phyloP scores from a whole-genome alignment of 2,797 vertebrate species.

The Dryobates pubescens region DNA sequence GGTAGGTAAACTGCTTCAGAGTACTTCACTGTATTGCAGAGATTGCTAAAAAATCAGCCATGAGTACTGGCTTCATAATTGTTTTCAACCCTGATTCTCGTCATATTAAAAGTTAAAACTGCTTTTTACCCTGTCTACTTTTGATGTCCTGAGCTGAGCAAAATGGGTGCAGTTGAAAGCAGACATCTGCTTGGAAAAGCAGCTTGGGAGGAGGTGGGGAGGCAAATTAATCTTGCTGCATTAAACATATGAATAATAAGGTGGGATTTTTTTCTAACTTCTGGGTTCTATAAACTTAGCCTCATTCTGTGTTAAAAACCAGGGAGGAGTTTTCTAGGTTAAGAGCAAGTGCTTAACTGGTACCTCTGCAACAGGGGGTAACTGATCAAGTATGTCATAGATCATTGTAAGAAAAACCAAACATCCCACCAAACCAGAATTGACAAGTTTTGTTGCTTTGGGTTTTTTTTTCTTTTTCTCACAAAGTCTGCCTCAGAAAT shows the following conservation, averaged over 20 bases:
- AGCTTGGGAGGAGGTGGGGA: not conserved
- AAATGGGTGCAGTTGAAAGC: conserved; percentile 23
- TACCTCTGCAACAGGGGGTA: not conserved
- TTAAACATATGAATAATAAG: not conserved
- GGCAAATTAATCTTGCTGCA: not conserved
- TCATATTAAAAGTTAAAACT: not conserved
- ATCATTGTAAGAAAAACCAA: not conserved
- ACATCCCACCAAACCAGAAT: not conserved
- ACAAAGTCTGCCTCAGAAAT: not conserved
- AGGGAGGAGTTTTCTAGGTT: not conserved
- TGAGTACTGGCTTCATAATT: not conserved
- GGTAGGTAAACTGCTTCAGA: not conserved
- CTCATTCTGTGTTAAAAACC: not conserved
- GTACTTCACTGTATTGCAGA: not conserved
- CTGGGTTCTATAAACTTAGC: not conserved
- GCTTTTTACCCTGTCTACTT: not conserved
- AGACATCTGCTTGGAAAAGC: not conserved
- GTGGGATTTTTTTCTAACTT: not conserved
- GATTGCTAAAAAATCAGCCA: not conserved
- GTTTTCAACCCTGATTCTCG: not conserved
- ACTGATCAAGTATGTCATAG: not conserved
- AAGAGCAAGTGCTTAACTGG: not conserved
- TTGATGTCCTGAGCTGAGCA: conserved; percentile 31
- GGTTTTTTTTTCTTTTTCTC: not conserved
- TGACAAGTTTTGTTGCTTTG: not conserved